A percentile compares a stretch with the other conserved stretches of the same genome.
Conservation (phyloP, 2,113 vertebrate species). For the Rhea pennata region DNA sequence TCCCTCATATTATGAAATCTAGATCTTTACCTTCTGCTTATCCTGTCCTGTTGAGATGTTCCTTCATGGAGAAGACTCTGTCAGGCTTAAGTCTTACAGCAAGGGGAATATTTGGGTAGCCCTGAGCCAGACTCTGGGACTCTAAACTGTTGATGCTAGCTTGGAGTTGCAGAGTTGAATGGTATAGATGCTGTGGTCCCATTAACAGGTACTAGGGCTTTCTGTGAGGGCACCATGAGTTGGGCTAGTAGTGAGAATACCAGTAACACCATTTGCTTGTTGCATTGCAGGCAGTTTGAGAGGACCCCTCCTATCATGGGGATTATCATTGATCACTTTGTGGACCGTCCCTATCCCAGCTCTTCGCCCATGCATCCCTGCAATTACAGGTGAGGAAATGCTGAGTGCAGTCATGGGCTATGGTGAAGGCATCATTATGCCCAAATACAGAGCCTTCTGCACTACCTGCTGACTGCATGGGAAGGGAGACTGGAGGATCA, state of each 20-base stretch:
- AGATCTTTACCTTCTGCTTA: neutral
- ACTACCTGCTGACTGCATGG: neutral
- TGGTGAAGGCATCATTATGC: slow-evolving; percentile 41
- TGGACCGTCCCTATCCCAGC: slow-evolving; percentile 91
- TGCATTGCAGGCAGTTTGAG: slow-evolving; percentile 93
- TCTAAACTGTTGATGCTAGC: neutral
- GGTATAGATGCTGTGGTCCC: slow-evolving; percentile 34
- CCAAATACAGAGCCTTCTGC: slow-evolving; percentile 43
- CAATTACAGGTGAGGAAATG: slow-evolving; percentile 93
- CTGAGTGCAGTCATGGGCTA: slow-evolving; percentile 20
- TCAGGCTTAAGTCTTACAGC: neutral
- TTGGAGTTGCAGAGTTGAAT: slow-evolving; percentile 32
- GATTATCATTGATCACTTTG: slow-evolving; percentile 98
- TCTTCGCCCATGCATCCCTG: slow-evolving; percentile 94
- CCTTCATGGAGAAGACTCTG: neutral
- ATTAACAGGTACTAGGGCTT: neutral
- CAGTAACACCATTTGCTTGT: slow-evolving; percentile 74
- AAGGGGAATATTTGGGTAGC: slow-evolving; percentile 39
- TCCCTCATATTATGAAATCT: neutral
- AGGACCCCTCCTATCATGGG: slow-evolving; percentile 96
- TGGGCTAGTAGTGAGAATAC: slow-evolving; percentile 16
- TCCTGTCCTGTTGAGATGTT: neutral
- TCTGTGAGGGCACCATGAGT: neutral
- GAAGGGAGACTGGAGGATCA: neutral
- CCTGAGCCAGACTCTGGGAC: neutral